Conservation (phyloP, 2,888 invertebrate genomes). For the Chrysomela aeneicollis region DNA sequence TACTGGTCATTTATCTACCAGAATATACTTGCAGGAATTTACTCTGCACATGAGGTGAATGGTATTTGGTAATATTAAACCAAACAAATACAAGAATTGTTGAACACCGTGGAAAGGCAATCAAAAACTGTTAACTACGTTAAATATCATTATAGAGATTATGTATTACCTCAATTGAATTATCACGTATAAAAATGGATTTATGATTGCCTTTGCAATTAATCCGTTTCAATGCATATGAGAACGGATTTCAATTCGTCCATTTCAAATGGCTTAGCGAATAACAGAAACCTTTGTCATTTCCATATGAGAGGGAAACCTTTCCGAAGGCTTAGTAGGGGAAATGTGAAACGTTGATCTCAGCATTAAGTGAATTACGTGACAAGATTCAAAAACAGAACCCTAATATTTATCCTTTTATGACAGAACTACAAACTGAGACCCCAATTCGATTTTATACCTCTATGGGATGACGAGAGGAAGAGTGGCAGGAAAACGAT, state of each 20-base stretch:
- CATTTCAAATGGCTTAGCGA: conserved; percentile 18
- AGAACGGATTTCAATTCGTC: conserved; percentile 24
- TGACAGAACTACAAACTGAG: conserved; percentile 8
- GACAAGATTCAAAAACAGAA: conserved; percentile 34
- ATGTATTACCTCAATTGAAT: too few relatives aligned
- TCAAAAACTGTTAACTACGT: too few relatives aligned
- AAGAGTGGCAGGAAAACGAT: neutral
- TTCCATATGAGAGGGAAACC: conserved; percentile 27
- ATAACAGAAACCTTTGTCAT: conserved; percentile 29
- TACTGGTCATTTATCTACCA: too few relatives aligned
- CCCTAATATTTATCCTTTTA: conserved; percentile 21
- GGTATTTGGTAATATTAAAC: too few relatives aligned
- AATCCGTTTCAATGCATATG: neutral
- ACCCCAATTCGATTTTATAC: conserved; percentile 1
- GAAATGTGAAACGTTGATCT: conserved; percentile 42
- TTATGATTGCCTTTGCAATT: neutral
- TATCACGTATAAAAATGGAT: too few relatives aligned
- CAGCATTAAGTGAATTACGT: conserved; percentile 36
- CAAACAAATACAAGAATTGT: too few relatives aligned
- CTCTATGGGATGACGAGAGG: neutral
- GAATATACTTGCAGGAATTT: too few relatives aligned
- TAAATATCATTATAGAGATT: too few relatives aligned
- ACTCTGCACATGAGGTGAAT: too few relatives aligned
- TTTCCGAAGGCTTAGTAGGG: conserved; percentile 32
- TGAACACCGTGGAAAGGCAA: too few relatives aligned